Evolutionary conservation across 2,888 invertebrate species (phyloP), one percentile per base, ranked within the genome.

Genomic region (Eumerus sabulonum): DNA sequence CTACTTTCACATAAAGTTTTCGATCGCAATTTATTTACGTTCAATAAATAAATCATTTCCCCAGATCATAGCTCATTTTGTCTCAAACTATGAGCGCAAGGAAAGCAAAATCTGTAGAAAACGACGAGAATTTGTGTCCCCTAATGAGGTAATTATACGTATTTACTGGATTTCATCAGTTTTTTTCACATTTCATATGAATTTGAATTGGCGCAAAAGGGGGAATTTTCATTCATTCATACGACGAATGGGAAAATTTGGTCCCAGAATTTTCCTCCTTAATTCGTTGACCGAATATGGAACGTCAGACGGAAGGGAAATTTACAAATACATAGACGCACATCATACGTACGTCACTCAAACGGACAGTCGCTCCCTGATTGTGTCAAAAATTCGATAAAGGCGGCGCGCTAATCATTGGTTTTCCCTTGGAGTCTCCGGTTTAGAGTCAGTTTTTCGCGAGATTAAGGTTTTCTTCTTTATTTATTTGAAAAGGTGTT

Each of bases 41-140:
- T 54, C 56, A 9, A 27, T 44, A 60, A 35, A 42, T 18, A 7
- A 42, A n/a, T 14, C 11, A 11, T 47, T 66, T 42, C 11, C n/a
- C 40, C n/a, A 54, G 27, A 14, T 38, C 38, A 50, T 19, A 38
- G 62, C 40, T n/a, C 14, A 14, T 67, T 68, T 63, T 53, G 67
- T 59, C 48, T 77, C 72, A 85, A 84, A 85, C 84, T 84, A 86
- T 88, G 87, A 87, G 85, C 82, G 83, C 82, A 70, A 86, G 84
- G 70, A 86, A 86, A 68, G 82, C 83, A 48, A 86, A 85, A 79
- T 76, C 71, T 67, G 83, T 81, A 13, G 84, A 85, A 82, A 87
- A 88, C 79, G 86, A 87, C 85, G 88, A 88, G 79, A 88, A 88
- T 84, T 83, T 86, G 82, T 88, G 87, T 81, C 88, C 88, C 48